These are phyloP conservation scores for Gibbula magus DNA, from an alignment of 2,888 invertebrate genomes.

Conservation along the genomic window DNA sequence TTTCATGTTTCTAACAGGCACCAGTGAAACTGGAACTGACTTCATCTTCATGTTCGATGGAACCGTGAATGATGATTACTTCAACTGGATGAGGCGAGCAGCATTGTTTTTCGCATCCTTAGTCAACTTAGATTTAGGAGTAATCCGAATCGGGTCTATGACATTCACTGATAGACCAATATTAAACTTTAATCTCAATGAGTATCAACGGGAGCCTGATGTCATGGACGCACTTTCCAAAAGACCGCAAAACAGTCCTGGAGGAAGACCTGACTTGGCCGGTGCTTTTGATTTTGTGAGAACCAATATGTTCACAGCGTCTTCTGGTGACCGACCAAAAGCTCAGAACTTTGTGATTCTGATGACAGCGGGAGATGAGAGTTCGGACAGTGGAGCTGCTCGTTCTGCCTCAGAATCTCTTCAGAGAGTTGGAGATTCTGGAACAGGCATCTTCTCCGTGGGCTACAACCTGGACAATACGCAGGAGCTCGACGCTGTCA, in stretches of 20 bases:
- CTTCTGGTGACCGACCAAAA: slow-evolving; percentile 49
- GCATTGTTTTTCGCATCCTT: slow-evolving; percentile 45
- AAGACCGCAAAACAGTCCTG: background rate
- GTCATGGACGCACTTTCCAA: slow-evolving; percentile 27
- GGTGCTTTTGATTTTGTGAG: slow-evolving; percentile 48
- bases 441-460: slow-evolving; percentile 58
- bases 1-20: background rate
- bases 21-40: slow-evolving; percentile 37
- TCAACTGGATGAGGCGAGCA: slow-evolving; percentile 53
- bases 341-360: slow-evolving; percentile 56
- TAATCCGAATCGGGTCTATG: slow-evolving; percentile 53
- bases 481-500: slow-evolving; percentile 52
- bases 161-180: slow-evolving; percentile 39
- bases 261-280: slow-evolving; percentile 43
- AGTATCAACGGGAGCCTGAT: slow-evolving; percentile 30
- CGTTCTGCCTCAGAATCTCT: too few species aligned
- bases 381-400: slow-evolving; percentile 22
- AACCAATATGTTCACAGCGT: slow-evolving; percentile 37
- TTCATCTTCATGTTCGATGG: slow-evolving; percentile 49
- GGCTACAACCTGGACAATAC: slow-evolving; percentile 53
- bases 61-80: slow-evolving; percentile 45
- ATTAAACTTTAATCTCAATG: slow-evolving; percentile 43
- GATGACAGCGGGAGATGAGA: slow-evolving; percentile 52
- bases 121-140: slow-evolving; percentile 54
- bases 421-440: slow-evolving; percentile 24